Evolutionary conservation across 2,888 invertebrate genomes (phyloP), one percentile per base, ranked within the genome.

Genomic region (Hedya salicella): DNA sequence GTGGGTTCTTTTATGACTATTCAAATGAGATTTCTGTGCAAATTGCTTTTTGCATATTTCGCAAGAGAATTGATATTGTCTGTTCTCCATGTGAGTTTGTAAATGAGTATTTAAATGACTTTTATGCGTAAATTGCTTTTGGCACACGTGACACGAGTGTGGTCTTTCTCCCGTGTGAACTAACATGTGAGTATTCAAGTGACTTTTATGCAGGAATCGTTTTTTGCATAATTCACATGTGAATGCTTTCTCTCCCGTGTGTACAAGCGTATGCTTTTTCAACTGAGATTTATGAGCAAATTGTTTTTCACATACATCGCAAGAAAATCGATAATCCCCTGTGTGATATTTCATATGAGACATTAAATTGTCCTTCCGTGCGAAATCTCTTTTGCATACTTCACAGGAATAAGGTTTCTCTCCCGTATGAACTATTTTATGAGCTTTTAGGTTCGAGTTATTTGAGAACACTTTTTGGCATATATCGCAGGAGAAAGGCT

Each of bases 361-460:
- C 36, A 19, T 53, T 19, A 53, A 19, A n/a, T 53, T 36, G 13
- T 36, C 36, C 36, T 53, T 19, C 17, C 36, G 13, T 39, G 52
- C 39, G 36, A 39, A 53, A 39, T 39, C 19, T 53, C 11, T 53
- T 53, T 19, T 53, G 39, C 52, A 53, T 3, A 53, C 8, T 0
- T 53, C 52, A 16, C 52, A 53, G 6, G 19, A 13, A 36, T 53
- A 36, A 0, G 52, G 52, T 19, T 53, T 53, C 19, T 53, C 52
- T 36, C 52, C 52, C n/a, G 36, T 53, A 19, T 53, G 52, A 6
- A 53, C 52, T n/a, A 53, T 53, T 4, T 19, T 53, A 19, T 53
- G 52, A 1, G 36, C 36, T 36, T 36, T 36, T 0, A 36, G 11
- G 9, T 36, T 36, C 9, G 36, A 36, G 2, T 36, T 36, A 36